phyloP scores from a whole-genome alignment of 1,140 invertebrate genomes.

The Aplysia californica region DNA sequence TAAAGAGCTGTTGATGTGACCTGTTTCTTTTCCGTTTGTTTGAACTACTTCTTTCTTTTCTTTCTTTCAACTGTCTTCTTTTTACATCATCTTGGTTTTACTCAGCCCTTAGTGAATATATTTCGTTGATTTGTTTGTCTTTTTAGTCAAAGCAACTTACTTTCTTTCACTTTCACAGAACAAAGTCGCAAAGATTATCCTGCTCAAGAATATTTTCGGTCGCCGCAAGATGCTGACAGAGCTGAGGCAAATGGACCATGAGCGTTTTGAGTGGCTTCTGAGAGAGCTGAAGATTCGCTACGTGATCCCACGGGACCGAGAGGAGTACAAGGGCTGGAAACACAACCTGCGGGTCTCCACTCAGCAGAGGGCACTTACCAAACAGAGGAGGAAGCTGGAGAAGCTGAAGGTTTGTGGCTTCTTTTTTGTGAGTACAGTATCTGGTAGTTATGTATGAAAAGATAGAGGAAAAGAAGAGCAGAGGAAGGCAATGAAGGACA shows the following conservation, averaged over 20 bases:
- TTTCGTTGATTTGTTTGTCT: background rate
- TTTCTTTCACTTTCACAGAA: slow-evolving; percentile 58
- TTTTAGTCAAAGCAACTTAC: background rate
- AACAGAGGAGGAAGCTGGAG: slow-evolving; percentile 17
- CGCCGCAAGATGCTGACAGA: slow-evolving; percentile 79
- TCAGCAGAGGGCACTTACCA: background rate
- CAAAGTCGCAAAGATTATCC: slow-evolving; percentile 69
- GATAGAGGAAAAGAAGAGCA: background rate
- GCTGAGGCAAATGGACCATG: slow-evolving; percentile 81
- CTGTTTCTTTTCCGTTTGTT: too few species aligned
- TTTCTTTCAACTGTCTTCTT: too few species aligned
- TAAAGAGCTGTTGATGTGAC: too few species aligned
- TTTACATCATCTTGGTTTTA: too few species aligned
- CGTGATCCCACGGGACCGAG: slow-evolving; percentile 68
- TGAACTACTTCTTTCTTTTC: too few species aligned
- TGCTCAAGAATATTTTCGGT: slow-evolving; percentile 81
- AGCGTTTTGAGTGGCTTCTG: slow-evolving; percentile 87
- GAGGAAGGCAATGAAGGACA: too few species aligned
- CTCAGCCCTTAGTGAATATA: too few species aligned
- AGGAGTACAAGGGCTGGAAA: slow-evolving; percentile 26
- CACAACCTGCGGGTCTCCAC: background rate
- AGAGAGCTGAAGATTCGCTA: slow-evolving; percentile 83
- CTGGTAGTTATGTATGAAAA: background rate
- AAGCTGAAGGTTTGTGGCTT: slow-evolving; percentile 5
- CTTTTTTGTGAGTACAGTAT: background rate